Base-by-base conservation (phyloP, 2,888 invertebrate genomes). In the Synergus japonicus region DNA sequence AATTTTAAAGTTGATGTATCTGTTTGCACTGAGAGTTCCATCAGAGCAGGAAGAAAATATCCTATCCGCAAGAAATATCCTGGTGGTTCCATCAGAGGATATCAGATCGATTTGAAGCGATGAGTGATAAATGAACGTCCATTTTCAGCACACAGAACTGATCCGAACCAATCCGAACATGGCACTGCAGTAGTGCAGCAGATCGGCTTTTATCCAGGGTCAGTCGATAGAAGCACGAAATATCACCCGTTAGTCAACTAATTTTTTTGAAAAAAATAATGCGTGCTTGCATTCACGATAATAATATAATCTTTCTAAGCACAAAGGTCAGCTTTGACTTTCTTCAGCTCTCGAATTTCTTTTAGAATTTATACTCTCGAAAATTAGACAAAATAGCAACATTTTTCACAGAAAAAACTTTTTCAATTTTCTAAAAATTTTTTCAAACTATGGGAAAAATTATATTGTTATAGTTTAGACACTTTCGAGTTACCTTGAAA, bases 41-140 rank as follows among this genome's bases (percentile, higher is more conserved):
- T 69, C 49, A 73, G 49, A 29, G 29, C 0, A 8, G 3, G 46
- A 49, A 73, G n/a, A 73, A 73, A 54, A 29, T 49, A 69, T n/a
- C 54, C 73, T 15, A 41, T 73, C 54, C 4, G 73, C 29, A 49
- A 49, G 37, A 73, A 73, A 73, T 73, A 73, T 54, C 73, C 37
- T 54, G 37, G 54, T 73, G n/a, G 73, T 73, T 73, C 73, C 37
- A 73, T 73, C 73, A 73, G 54, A 37, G 73, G 73, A 54, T 73
- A 73, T 54, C 73, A 73, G 37, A 73, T 73, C 73, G 73, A 54
- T 73, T 41, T 5, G 37, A 54, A 18, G 54, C 49, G 54, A 73
- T 73, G 73, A 73, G 73, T 73, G 73, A 73, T 73, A 73, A 54
- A 73, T 73, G 73, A 73, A 73, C 73, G 73, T 73, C 73, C 73